A percentile compares a stretch with the other conserved stretches of the same genome.
phyloP scores from a whole-genome alignment of 2,888 invertebrate genomes.

The Cepaea hortensis region DNA sequence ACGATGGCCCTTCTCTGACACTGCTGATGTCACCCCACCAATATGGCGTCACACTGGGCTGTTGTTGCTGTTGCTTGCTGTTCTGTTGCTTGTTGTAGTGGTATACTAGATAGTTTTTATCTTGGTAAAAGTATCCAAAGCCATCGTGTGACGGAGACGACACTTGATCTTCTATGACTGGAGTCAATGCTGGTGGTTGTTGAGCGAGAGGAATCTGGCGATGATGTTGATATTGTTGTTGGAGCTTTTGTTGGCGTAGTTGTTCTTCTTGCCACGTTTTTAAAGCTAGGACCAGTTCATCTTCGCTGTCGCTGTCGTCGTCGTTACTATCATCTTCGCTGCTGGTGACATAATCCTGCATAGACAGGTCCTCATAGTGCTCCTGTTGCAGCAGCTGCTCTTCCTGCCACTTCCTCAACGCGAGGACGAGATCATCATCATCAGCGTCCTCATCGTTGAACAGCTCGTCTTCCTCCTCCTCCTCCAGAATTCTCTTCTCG shows the following conservation, averaged over 20 bases:
- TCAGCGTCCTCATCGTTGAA: conserved; percentile 23
- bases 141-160: conserved; percentile 33
- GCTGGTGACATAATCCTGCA: conserved; percentile 48
- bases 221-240: conserved; percentile 27
- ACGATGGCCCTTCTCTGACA: conserved; percentile 44
- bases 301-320: conserved; percentile 42
- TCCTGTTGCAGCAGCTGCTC: conserved; percentile 40
- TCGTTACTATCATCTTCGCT: conserved; percentile 34
- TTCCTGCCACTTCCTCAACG: conserved; percentile 45
- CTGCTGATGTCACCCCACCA: conserved; percentile 48
- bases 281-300: conserved; percentile 41
- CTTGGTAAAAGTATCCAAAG: conserved; percentile 41
- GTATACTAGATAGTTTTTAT: conserved; percentile 22
- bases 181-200: conserved; percentile 33
- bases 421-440: conserved; percentile 43
- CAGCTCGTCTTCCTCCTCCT: conserved; percentile 17
- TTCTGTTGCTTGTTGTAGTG: conserved; percentile 23
- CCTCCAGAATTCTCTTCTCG: conserved; percentile 33
- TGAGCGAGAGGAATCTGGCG: conserved; percentile 13
- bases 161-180: conserved; percentile 39
- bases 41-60: conserved; percentile 33
- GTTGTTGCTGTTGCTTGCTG: conserved; percentile 21
- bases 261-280: conserved; percentile 46
- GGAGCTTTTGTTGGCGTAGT: conserved; percentile 31
- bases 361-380: conserved; percentile 43